These are phyloP conservation scores for Vombatus ursinus DNA, from an alignment of 2,113 vertebrate genomes.

Conservation along the genomic window DNA sequence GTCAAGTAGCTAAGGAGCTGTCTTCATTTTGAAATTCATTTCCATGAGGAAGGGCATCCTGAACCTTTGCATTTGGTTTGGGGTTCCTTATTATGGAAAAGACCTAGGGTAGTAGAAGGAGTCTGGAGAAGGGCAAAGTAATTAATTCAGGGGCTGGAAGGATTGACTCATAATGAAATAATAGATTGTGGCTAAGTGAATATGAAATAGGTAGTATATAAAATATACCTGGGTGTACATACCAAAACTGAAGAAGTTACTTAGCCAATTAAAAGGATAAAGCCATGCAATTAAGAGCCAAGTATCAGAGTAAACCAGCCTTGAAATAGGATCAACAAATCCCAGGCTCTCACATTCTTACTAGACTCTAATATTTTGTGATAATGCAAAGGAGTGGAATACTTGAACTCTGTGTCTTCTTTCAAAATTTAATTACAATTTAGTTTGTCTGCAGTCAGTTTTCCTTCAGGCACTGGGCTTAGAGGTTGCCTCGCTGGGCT, in stretches of 20 bases:
- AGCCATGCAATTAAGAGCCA: neutral
- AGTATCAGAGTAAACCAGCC: conserved; percentile 39
- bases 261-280: conserved; percentile 45
- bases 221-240: conserved; percentile 5
- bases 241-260: neutral
- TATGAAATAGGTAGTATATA: neutral
- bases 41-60: neutral
- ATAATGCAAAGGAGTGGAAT: neutral
- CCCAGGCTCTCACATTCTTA: neutral
- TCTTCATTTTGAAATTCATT: neutral
- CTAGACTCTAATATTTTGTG: conserved; percentile 11
- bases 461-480: neutral
- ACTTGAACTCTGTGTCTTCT: neutral
- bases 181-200: neutral
- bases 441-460: neutral
- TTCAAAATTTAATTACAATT: neutral
- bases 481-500: neutral
- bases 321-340: conserved; percentile 42
- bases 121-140: neutral
- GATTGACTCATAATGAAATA: neutral
- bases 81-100: neutral
- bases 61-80: conserved; percentile 31
- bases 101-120: neutral
- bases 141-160: neutral
- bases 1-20: conserved; percentile 4